phyloP scores from a whole-genome alignment of 2,888 invertebrate species.

The Nymphalis urticae region DNA sequence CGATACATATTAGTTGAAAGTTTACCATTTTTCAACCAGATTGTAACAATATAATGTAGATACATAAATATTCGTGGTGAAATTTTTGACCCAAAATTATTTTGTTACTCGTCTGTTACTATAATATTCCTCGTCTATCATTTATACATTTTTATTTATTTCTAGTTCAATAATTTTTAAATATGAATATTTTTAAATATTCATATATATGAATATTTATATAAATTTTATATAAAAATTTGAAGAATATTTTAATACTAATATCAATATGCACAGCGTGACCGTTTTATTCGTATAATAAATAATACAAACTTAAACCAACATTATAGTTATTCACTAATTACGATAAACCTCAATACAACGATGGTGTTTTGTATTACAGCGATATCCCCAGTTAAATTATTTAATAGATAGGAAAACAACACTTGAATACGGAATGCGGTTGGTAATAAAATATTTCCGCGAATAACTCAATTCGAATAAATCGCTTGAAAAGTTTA shows the following conservation, averaged over 20 bases:
- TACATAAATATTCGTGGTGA: background rate
- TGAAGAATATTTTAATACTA: background rate
- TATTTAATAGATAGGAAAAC: slow-evolving; percentile 15
- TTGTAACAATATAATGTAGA: background rate
- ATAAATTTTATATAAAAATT: background rate
- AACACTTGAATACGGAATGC: slow-evolving; percentile 17
- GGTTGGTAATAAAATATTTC: slow-evolving; percentile 22
- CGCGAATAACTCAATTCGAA: slow-evolving; percentile 29
- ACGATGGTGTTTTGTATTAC: slow-evolving; percentile 5
- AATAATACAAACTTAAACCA: background rate
- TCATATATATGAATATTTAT: too few species aligned
- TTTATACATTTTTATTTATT: too few species aligned
- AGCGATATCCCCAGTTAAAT: slow-evolving; percentile 12
- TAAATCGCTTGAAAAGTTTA: slow-evolving; percentile 32
- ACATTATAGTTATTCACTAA: slow-evolving; percentile 8
- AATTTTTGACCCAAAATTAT: background rate
- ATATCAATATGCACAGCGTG: background rate
- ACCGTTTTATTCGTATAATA: background rate
- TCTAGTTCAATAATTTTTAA: too few species aligned
- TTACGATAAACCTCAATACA: slow-evolving; percentile 16
- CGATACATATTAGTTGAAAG: slow-evolving; percentile 10
- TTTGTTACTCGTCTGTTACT: background rate
- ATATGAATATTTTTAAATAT: too few species aligned
- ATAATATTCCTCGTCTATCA: too few species aligned
- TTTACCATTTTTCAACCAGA: slow-evolving; percentile 11